Percentiles rank a stretch among this genome's conserved stretches.
Evolutionary conservation across 2,797 vertebrate species (phyloP).

Genomic region (Spea hammondii): DNA sequence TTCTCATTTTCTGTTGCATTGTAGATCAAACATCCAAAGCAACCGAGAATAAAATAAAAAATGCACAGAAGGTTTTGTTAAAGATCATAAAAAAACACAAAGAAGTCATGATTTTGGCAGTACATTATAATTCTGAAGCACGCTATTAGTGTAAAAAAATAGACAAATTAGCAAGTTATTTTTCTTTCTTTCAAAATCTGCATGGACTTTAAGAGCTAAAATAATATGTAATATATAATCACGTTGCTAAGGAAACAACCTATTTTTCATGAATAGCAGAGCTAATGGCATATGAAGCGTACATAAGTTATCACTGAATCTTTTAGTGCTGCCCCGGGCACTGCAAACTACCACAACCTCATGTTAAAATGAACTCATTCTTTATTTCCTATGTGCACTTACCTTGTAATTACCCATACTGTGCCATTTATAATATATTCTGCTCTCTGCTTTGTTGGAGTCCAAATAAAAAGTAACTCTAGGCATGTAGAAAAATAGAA

Average conservation of each 20-base stretch:
- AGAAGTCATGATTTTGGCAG: constrained; percentile 33
- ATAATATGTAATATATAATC: constrained; percentile 51
- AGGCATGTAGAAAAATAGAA: constrained; percentile 32
- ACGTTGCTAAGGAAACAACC: constrained; percentile 52
- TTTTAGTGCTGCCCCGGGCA: constrained; percentile 51
- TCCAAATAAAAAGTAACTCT: constrained; percentile 44
- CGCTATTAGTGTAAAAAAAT: constrained; percentile 34
- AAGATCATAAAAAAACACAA: constrained; percentile 39
- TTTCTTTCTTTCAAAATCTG: constrained; percentile 46
- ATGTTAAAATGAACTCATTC: constrained; percentile 50
- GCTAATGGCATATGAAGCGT: constrained; percentile 49
- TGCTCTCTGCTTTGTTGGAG: constrained; percentile 34
- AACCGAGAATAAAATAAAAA: constrained; percentile 22
- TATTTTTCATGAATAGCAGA: constrained; percentile 54
- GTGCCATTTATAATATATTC: constrained; percentile 44
- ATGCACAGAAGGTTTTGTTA: constrained; percentile 40
- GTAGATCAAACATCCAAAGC: constrained; percentile 13
- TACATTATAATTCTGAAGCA: constrained; percentile 25
- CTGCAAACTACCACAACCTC: constrained; percentile 44
- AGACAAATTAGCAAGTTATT: constrained; percentile 31
- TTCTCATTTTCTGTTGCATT: constrained; percentile 17
- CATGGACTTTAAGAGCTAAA: constrained; percentile 44
- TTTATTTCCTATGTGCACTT: constrained; percentile 48
- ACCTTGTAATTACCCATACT: constrained; percentile 53
- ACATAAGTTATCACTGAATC: constrained; percentile 50